A percentile compares a stretch with the other conserved stretches of the same genome.
Conservation (phyloP, 2,797 vertebrate species). For the Gymnothorax reevesii region DNA sequence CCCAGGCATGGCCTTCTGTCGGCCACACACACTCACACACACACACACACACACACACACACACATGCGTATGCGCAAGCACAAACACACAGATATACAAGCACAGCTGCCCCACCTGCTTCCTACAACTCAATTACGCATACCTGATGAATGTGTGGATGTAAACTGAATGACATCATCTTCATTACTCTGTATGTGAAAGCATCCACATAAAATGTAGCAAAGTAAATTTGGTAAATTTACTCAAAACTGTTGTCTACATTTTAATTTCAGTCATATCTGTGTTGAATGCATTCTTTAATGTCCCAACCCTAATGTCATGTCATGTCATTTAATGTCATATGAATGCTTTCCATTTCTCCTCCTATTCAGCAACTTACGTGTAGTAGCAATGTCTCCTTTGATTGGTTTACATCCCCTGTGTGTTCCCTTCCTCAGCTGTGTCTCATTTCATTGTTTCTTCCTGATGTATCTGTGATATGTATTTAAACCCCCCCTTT, state of each 20-base stretch:
- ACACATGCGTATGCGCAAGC: conserved; percentile 6
- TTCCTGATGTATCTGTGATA: too few relatives aligned
- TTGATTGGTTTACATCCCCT: too few relatives aligned
- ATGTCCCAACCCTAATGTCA: too few relatives aligned
- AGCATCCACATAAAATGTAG: neutral
- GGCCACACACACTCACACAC: conserved; percentile 10
- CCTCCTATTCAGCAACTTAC: too few relatives aligned
- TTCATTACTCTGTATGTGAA: conserved; percentile 19
- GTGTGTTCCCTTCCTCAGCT: too few relatives aligned
- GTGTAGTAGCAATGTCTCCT: too few relatives aligned
- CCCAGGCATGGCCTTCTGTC: neutral
- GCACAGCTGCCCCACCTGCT: neutral
- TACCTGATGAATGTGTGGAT: neutral
- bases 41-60: conserved; percentile 24
- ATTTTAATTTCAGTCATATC: neutral
- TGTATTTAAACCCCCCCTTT: too few relatives aligned
- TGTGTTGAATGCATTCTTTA: neutral
- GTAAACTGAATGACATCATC: neutral
- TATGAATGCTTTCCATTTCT: too few relatives aligned
- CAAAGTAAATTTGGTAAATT: neutral
- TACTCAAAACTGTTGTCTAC: neutral
- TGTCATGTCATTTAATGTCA: too few relatives aligned
- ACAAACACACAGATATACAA: conserved; percentile 2
- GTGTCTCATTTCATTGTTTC: too few relatives aligned
- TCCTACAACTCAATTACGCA: neutral